Evolutionary conservation across 2,113 vertebrate genomes (phyloP), one percentile per base, ranked within the genome.

Genomic region (Hemichromis elongatus): DNA sequence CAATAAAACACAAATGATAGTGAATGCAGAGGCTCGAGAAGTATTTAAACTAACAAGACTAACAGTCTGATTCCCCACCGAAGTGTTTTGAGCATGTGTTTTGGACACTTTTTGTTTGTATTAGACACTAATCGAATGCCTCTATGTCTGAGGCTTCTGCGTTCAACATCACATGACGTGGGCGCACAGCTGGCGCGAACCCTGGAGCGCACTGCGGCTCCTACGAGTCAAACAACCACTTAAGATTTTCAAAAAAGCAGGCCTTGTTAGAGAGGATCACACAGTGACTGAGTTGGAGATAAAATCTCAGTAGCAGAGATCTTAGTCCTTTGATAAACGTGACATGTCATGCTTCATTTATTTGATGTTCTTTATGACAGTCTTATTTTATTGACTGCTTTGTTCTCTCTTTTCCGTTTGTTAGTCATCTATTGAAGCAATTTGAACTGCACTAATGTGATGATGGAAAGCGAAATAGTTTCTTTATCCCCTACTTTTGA

Each of bases 121-220:
- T 33, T 75, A 82, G 47, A n/a, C 79, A 84, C 50, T 14, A 61
- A 55, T 66, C 35, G 61, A 77, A 56, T 40, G 24, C 66, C 6
- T 37, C 57, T 52, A 14, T 42, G 4, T 42, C 73, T 79, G 80
- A 24, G 5, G 79, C 56, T 86, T 57, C 52, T 82, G 78, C 55
- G 77, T 54, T 77, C 42, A 81, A 82, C 80, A 82, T 94, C 93
- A 94, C 94, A 94, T 94, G 94, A 92, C 86, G 80, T 19, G 59
- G 50, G 30, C 40, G 19, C 81, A 88, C 70, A 85, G 89, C 90
- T 90, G 93, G 92, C 89, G 92, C 91, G 66, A 92, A 89, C 88
- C 30, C 63, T 6, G 77, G 63, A 84, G 86, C 55, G 56, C 75
- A 81, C 78, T 79, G 68, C 68, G 68, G 42, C 68, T 73, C 42